Evolutionary conservation across 2,113 vertebrate genomes (phyloP), one percentile per base, ranked within the genome.

Genomic region (Rhagologus leucostigma): DNA sequence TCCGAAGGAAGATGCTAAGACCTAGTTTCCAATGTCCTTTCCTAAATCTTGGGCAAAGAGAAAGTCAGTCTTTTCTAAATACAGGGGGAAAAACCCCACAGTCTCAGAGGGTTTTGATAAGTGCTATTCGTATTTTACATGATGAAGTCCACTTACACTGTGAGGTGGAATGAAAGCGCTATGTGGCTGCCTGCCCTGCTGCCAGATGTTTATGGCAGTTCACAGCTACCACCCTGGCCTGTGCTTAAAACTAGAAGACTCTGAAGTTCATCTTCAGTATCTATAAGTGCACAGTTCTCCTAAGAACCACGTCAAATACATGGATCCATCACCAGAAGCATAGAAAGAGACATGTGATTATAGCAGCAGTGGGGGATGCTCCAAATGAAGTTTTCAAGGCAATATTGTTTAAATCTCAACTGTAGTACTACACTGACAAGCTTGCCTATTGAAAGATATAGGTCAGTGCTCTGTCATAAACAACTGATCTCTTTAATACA

Each of bases 11-110:
- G 53, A 74, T 52, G 37, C 9, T 62, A 87, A 85, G 32, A n/a
- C 35, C 23, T 55, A 29, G 21, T 41, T 78, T 84, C 37, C 44
- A 79, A 44, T 10, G 15, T 32, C 24, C 27, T 90, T 68, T 85
- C 67, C 41, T 71, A 85, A 64, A 74, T 42, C 37, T 67, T 8
- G n/a, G 18, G 22, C 29, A 88, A 85, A 73, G 17, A n/a, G 14
- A 35, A 79, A 73, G 10, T 39, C 47, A 55, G 20, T 47, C 11
- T 73, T 57, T 85, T 35, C 23, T 47, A 91, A 69, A 29, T 20
- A 77, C 1, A 11, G 5, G 22, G 33, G 53, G 6, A 1, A 76
- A 65, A 26, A 8, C 3, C 22, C 1, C 6, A 14, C 6, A 63
- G 42, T 30, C 37, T 85, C 35, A 62, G 26, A 32, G 5, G 18